These are phyloP conservation scores for Pachypsylla venusta DNA, from an alignment of 1,140 invertebrate genomes.

Conservation along the genomic window DNA sequence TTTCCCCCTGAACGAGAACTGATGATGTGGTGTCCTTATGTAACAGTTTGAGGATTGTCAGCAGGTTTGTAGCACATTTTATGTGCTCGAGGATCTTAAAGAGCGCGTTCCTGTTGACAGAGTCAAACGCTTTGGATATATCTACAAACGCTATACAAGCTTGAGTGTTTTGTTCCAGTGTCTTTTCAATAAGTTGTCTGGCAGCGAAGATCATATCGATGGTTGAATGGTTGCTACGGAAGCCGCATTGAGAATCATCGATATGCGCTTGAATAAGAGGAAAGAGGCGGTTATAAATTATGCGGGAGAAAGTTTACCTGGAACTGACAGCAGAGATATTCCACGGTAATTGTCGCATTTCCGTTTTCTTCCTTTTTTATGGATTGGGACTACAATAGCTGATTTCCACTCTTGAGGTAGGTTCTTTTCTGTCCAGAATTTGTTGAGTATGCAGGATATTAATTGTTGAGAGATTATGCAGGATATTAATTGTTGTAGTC, in stretches of 20 bases:
- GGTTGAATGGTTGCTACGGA: conserved; percentile 11
- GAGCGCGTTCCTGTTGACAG: no score
- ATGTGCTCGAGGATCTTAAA: no score
- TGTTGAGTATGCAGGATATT: background rate
- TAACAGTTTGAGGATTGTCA: background rate
- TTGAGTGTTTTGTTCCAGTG: conserved; percentile 1
- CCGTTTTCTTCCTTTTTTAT: conserved; percentile 24
- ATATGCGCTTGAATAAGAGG: conserved; percentile 2
- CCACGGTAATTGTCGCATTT: conserved; percentile 24
- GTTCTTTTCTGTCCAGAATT: conserved; percentile 18
- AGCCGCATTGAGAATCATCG: conserved; percentile 9
- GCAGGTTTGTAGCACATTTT: no score
- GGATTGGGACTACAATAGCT: conserved; percentile 21
- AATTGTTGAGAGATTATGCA: conserved; percentile 2
- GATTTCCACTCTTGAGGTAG: conserved; percentile 22
- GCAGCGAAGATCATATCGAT: conserved; percentile 10
- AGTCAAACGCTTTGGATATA: no score
- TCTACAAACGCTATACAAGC: background rate
- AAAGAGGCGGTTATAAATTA: conserved; percentile 5
- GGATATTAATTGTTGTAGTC: background rate
- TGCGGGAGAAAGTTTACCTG: conserved; percentile 19
- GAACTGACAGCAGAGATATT: conserved; percentile 18
- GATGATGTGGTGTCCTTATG: background rate
- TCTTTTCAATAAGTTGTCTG: conserved; percentile 8
- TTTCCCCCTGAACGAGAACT: no score